A percentile compares a stretch with the other conserved stretches of the same genome.
phyloP scores from a whole-genome alignment of 2,888 invertebrate genomes.

The Caradrina kadenii region DNA sequence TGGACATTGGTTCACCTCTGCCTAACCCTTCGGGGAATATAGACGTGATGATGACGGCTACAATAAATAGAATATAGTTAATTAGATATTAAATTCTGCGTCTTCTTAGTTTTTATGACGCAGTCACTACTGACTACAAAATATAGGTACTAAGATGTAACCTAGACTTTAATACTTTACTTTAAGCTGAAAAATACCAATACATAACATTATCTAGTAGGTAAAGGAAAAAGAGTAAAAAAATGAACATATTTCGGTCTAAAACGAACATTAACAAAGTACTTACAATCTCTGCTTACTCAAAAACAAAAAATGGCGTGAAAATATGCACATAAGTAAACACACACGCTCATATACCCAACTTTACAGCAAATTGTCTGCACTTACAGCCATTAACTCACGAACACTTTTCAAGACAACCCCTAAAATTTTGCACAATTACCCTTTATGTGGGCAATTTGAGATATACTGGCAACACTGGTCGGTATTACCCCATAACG shows the following conservation, averaged over 20 bases:
- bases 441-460: conserved; percentile 86
- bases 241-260: neutral
- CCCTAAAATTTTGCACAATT: conserved; percentile 84
- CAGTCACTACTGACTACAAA: too few species aligned
- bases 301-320: conserved; percentile 45
- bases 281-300: conserved; percentile 18
- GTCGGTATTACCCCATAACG: conserved; percentile 75
- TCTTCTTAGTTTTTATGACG: too few species aligned
- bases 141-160: too few species aligned
- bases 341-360: conserved; percentile 63
- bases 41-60: too few species aligned
- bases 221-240: too few species aligned
- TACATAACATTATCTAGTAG: neutral
- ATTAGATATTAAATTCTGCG: too few species aligned
- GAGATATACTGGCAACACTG: conserved; percentile 84
- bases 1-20: too few species aligned
- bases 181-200: too few species aligned
- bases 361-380: conserved; percentile 57
- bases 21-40: too few species aligned
- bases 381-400: conserved; percentile 75
- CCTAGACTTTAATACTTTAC: too few species aligned
- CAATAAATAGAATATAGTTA: too few species aligned
- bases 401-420: conserved; percentile 77
- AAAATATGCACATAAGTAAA: conserved; percentile 59
- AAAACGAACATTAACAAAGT: conserved; percentile 6